Base-by-base conservation (phyloP, 2,113 vertebrate genomes). In the Phoxinus phoxinus region DNA sequence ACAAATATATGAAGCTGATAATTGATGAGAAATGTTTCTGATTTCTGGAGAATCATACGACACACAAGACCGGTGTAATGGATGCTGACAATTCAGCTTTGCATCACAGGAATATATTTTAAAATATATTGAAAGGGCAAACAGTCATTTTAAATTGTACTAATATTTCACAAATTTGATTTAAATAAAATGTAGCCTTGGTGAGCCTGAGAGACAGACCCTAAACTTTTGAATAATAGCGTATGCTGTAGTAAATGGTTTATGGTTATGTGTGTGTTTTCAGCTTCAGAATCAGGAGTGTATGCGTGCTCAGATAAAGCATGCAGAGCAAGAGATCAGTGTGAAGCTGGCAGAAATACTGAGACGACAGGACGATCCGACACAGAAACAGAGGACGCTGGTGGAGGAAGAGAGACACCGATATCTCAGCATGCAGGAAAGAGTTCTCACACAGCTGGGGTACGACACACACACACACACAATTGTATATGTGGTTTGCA, bases 211-310 rank as follows among this genome's bases (percentile, higher is more conserved):
- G n/a, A 63, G 4, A 63, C 30, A 27, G 27, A 32, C 25, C 23
- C 65, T 25, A 69, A 69, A 37, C 67, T 35, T 69, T 32, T 27
- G 10, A 63, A 13, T 13, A 4, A 27, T 63, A 63, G 25, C 6
- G 9, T 27, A n/a, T 74, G 32, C 7, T 79, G 17, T 13, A 59
- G 19, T 37, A 37, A 37, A 37, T 79, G 37, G 3, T 25, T 25
- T n/a, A 37, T 79, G 37, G 3, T 25, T 25, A 25, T 25, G 30
- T 84, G 71, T 76, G 37, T 74, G 63, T 63, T 88, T 69, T 90
- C 95, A 99, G 98, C 95, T 99, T 91, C 97, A 98, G 94, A 98
- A 98, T 95, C 97, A 98, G 93, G 98, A 99, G 91, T 90, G 95
- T 83, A 91, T 99, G 89, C 94, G 93, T 86, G 93, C 94, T 3